Conservation (phyloP, 2,888 invertebrate species). For the Linyphia triangularis region DNA sequence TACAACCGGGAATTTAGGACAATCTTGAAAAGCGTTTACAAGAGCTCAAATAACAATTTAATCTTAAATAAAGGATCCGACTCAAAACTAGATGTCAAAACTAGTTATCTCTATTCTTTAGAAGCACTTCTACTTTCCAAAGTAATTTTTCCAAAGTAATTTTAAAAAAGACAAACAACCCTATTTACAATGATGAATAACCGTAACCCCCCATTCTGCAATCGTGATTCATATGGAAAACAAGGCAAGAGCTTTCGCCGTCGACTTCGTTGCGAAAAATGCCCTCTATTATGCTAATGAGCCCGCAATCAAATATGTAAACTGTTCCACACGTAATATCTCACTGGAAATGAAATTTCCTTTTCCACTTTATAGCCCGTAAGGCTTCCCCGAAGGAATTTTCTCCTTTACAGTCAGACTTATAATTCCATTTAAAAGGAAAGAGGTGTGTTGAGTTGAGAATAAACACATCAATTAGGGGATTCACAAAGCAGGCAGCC, state of each 20-base stretch:
- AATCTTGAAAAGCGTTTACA: no score
- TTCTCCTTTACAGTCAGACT: neutral
- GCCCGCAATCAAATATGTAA: conserved; percentile 46
- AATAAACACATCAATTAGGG: neutral
- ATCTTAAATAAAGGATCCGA: no score
- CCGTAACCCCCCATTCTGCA: neutral
- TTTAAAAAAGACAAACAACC: neutral
- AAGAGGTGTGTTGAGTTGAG: neutral
- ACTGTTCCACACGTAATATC: conserved; percentile 2
- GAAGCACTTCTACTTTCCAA: neutral
- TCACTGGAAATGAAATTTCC: conserved; percentile 16
- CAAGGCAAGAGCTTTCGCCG: neutral
- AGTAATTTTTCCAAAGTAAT: neutral
- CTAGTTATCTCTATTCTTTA: neutral
- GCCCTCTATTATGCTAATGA: conserved; percentile 34
- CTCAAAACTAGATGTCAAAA: no score
- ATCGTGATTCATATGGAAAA: neutral
- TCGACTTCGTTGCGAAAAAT: conserved; percentile 1
- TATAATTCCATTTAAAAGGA: neutral
- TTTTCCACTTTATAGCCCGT: neutral
- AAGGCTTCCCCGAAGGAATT: neutral
- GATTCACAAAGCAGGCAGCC: neutral
- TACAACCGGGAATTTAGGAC: no score
- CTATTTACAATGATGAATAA: neutral
- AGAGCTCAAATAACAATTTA: no score